A percentile compares a stretch with the other conserved stretches of the same genome.
Conservation (phyloP, 2,797 vertebrate species). For the Sebastes steindachneri region DNA sequence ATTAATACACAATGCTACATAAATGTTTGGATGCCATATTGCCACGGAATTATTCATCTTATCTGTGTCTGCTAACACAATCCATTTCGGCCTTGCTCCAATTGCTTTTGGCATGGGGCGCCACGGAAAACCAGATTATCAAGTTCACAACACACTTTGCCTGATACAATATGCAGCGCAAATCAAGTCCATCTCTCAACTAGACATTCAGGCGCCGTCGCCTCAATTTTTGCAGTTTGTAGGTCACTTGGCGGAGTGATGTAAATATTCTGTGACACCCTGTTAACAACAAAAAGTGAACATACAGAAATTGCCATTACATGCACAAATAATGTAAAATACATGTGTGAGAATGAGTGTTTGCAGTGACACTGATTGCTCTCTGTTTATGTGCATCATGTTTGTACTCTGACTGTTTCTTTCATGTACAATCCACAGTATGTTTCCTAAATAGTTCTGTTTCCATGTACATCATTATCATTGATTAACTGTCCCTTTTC, state of each 20-base stretch:
- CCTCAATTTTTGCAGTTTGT: slow-evolving; percentile 34
- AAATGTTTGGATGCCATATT: slow-evolving; percentile 53
- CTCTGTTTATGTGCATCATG: neutral
- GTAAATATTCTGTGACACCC: slow-evolving; percentile 45
- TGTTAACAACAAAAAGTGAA: slow-evolving; percentile 17
- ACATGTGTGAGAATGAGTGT: neutral
- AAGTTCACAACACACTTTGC: slow-evolving; percentile 52
- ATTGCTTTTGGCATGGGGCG: slow-evolving; percentile 39
- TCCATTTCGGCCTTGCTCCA: slow-evolving; percentile 47
- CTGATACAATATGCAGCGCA: slow-evolving; percentile 63
- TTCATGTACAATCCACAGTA: neutral
- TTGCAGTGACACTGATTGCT: neutral
- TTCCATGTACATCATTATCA: neutral
- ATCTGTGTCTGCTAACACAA: slow-evolving; percentile 55
- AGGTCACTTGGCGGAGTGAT: slow-evolving; percentile 53
- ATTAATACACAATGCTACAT: slow-evolving; percentile 45
- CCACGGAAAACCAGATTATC: slow-evolving; percentile 54
- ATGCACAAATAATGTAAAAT: neutral
- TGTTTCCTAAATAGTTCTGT: neutral
- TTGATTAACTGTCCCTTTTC: neutral
- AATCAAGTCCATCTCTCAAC: slow-evolving; percentile 55
- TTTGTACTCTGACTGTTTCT: neutral
- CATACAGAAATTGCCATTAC: neutral
- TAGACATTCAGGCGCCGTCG: neutral
- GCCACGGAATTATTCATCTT: slow-evolving; percentile 51